These are phyloP conservation scores for Gorsachius magnificus DNA, from an alignment of 2,797 vertebrate genomes.

Conservation along the genomic window DNA sequence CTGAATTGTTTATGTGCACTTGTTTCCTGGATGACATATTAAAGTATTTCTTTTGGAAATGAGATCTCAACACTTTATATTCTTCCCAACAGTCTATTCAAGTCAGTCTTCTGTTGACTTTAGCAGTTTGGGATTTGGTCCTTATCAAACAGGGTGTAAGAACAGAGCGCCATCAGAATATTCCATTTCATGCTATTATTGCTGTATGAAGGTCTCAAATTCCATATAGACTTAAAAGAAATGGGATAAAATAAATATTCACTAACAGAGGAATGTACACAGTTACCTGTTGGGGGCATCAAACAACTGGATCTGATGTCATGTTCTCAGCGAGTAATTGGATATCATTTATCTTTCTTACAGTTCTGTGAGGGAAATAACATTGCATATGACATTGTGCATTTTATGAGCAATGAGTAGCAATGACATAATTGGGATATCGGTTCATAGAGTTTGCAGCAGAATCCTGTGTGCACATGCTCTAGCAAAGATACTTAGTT, in stretches of 20 bases:
- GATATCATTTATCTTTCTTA: neutral
- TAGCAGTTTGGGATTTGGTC: neutral
- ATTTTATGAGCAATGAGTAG: neutral
- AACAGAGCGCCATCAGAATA: neutral
- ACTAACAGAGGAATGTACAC: neutral
- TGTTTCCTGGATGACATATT: neutral
- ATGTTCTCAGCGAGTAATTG: neutral
- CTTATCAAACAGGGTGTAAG: neutral
- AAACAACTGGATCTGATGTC: neutral
- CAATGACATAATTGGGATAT: neutral
- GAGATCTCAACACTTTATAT: neutral
- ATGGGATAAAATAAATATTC: neutral
- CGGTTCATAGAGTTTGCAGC: neutral
- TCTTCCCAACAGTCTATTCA: neutral
- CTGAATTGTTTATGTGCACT: neutral
- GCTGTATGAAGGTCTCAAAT: neutral
- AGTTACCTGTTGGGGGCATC: neutral
- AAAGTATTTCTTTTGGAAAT: neutral
- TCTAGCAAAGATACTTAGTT: neutral
- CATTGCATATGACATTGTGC: neutral
- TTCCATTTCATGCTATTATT: neutral
- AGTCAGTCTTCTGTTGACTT: neutral
- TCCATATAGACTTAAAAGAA: neutral
- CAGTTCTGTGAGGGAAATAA: neutral
- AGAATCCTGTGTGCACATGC: neutral